Evolutionary conservation across 1,140 invertebrate genomes (phyloP), one percentile per base, ranked within the genome.

Genomic region (Dendrolimus kikuchii): DNA sequence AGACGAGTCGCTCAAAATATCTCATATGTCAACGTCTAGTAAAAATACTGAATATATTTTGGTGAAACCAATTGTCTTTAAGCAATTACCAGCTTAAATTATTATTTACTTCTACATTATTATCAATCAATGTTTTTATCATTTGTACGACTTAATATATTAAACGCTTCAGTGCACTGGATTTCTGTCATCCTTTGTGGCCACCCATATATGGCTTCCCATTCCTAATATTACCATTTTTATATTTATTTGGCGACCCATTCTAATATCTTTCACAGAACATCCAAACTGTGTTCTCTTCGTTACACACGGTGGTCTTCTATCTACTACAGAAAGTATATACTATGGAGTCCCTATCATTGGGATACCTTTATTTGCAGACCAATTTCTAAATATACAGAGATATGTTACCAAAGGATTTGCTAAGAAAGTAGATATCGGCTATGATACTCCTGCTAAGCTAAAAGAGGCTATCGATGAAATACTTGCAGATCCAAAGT

Each of bases 271-370:
- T 90, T 58, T 77, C 92, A 57, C 74, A 90, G 92, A 88, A n/a
- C 92, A 93, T 76, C 80, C 87, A 0, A 93, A 93, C 57, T 88
- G 92, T 10, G 81, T 87, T 38, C 74, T 89, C 0, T 93, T 94
- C 57, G 90, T 94, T 23, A 91, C 92, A 0, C 93, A 94, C 61
- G 92, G 91, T 5, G 93, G 93, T 38, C 74, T 92, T n/a, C 80
- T 92, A 36, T 92, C 92, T 43, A 88, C 89, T 2, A 89, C 89
- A 37, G 93, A 94, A 74, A 84, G 92, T 0, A 81, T 93, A 44
- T 89, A 92, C 68, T 88, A 89, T 55, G 91, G 89, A 38, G 89
- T 92, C 6, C 92, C 93, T 0, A 77, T 93, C 5, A 80, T 94
- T 5, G 91, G 89, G 1, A 89, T 93, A 51, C 93, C 93, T 8